phyloP scores from a whole-genome alignment of 2,888 invertebrate species.

The Hirtodrosophila confusa region DNA sequence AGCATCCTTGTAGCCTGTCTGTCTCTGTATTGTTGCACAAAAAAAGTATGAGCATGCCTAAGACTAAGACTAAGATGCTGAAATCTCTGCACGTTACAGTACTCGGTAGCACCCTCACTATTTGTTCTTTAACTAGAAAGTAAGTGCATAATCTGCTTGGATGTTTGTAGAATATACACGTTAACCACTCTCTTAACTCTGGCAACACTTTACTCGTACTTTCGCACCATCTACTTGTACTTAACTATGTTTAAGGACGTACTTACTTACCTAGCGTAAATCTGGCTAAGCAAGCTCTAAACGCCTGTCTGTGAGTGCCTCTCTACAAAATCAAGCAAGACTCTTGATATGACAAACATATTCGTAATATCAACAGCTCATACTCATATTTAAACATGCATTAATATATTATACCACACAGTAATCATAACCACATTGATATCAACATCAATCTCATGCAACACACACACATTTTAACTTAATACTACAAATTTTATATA shows the following conservation, averaged over 20 bases:
- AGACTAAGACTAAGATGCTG: slow-evolving; percentile 49
- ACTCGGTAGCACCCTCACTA: slow-evolving; percentile 57
- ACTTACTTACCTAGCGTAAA: slow-evolving; percentile 33
- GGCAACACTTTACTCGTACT: slow-evolving; percentile 33
- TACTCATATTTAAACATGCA: slow-evolving; percentile 47
- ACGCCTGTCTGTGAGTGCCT: slow-evolving; percentile 73
- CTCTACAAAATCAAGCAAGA: slow-evolving; percentile 35
- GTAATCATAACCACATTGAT: slow-evolving; percentile 15
- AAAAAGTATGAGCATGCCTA: slow-evolving; percentile 45
- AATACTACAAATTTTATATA: slow-evolving; percentile 25
- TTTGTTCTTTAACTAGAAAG: slow-evolving; percentile 60
- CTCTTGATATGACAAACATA: slow-evolving; percentile 43
- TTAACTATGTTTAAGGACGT: slow-evolving; percentile 22
- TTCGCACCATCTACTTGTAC: slow-evolving; percentile 23
- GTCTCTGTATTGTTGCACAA: slow-evolving; percentile 57
- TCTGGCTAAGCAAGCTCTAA: slow-evolving; percentile 49
- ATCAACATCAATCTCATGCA: slow-evolving; percentile 20
- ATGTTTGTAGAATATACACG: slow-evolving; percentile 38
- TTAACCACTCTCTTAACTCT: slow-evolving; percentile 28
- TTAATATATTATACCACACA: slow-evolving; percentile 33
- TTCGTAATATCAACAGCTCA: slow-evolving; percentile 35
- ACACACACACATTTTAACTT: slow-evolving; percentile 24
- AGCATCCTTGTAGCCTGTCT: slow-evolving; percentile 43
- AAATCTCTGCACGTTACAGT: slow-evolving; percentile 65
- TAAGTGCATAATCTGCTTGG: slow-evolving; percentile 61